A percentile compares a stretch with the other conserved stretches of the same genome.
Evolutionary conservation across 2,113 vertebrate genomes (phyloP).

Genomic region (Lamprologus sp.): DNA sequence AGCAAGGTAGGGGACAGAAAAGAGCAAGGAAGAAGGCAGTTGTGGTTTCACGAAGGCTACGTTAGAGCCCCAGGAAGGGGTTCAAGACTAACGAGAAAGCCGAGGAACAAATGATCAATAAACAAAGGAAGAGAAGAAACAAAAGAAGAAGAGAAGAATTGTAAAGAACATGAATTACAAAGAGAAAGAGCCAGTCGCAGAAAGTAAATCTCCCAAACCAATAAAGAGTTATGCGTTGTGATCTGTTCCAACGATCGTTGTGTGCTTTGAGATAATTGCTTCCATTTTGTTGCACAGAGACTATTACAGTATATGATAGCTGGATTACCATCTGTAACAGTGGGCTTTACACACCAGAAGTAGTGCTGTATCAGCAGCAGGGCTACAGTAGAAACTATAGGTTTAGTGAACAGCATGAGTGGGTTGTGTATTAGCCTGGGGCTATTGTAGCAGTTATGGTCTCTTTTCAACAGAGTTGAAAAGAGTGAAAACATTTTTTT

Average conservation of each 20-base stretch:
- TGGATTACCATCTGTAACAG: slow-evolving; percentile 57
- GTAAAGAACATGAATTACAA: slow-evolving; percentile 28
- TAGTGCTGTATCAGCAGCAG: slow-evolving; percentile 46
- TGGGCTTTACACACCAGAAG: slow-evolving; percentile 29
- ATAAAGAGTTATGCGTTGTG: slow-evolving; percentile 62
- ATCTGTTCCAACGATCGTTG: slow-evolving; percentile 58
- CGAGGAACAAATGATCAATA: not conserved
- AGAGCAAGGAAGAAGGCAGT: not conserved
- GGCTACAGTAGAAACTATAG: slow-evolving; percentile 14
- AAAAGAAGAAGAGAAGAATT: not conserved
- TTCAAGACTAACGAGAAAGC: not conserved
- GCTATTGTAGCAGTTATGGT: slow-evolving; percentile 23
- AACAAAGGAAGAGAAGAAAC: slow-evolving; percentile 16
- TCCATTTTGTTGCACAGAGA: slow-evolving; percentile 60
- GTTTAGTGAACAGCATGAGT: slow-evolving; percentile 16
- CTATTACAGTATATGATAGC: slow-evolving; percentile 58
- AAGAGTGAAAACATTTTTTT: not conserved
- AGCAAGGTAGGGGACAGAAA: not conserved
- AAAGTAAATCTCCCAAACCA: slow-evolving; percentile 54
- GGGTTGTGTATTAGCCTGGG: not conserved
- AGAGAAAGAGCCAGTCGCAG: not conserved
- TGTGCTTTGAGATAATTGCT: slow-evolving; percentile 66
- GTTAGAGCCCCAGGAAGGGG: not conserved
- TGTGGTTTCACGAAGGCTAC: not conserved
- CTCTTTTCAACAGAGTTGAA: not conserved